Evolutionary conservation across 2,113 vertebrate genomes (phyloP).

Genomic region (Entosphenus tridentatus): DNA sequence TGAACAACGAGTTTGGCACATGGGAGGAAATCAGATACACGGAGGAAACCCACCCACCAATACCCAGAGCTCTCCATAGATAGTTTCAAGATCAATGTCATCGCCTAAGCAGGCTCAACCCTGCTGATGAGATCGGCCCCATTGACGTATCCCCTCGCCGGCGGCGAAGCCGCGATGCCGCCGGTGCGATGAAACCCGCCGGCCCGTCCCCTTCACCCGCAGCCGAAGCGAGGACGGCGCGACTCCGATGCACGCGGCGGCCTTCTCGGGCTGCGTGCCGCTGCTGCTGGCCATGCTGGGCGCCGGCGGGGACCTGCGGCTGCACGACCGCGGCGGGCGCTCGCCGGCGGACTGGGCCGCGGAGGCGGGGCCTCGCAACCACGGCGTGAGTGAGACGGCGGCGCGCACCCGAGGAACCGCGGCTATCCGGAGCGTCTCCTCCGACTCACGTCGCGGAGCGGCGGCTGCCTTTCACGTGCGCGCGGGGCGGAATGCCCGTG

Average conservation of each 20-base stretch:
- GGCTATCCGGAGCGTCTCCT: too few relatives aligned
- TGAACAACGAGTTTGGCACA: too few relatives aligned
- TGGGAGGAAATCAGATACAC: too few relatives aligned
- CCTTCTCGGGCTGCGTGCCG: slow-evolving; percentile 38
- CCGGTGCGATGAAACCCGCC: not conserved
- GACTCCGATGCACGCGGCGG: slow-evolving; percentile 49
- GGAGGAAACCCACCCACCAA: too few relatives aligned
- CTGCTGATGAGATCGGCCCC: not conserved
- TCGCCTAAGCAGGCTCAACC: not conserved
- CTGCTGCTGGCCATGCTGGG: slow-evolving; percentile 41
- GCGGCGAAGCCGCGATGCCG: not conserved
- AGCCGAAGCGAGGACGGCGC: slow-evolving; percentile 48
- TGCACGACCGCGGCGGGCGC: slow-evolving; percentile 31
- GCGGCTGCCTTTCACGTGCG: too few relatives aligned
- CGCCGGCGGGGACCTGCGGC: slow-evolving; percentile 42
- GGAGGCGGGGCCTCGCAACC: slow-evolving; percentile 15
- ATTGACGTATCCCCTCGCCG: not conserved
- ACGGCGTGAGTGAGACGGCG: too few relatives aligned
- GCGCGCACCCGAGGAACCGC: too few relatives aligned
- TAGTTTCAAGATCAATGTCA: too few relatives aligned
- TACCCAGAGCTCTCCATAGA: too few relatives aligned
- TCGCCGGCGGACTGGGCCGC: slow-evolving; percentile 34
- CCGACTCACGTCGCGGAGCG: too few relatives aligned
- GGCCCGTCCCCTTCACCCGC: fast-evolving
- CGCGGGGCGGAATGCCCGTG: too few relatives aligned